Evolutionary conservation across 2,888 invertebrate species (phyloP), one percentile per base, ranked within the genome.

Genomic region (Stratiomys singularior): DNA sequence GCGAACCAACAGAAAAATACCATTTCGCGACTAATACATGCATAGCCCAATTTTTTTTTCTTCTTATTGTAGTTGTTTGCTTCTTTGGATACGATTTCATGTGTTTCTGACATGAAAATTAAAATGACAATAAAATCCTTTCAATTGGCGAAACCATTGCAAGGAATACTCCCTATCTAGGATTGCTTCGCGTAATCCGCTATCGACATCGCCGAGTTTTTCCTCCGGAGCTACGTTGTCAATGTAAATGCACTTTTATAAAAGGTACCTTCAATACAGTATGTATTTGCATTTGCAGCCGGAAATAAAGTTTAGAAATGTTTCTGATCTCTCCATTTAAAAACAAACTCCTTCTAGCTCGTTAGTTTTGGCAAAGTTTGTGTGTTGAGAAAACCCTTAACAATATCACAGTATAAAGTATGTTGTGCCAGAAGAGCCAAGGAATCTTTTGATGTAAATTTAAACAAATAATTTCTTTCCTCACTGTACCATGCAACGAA

Each of bases 61-160:
- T 27, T 69, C 23, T 25, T 7, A n/a, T n/a, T n/a, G n/a, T n/a
- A 71, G n/a, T 52, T 25, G 23, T 47, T 71, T n/a, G 25, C 58
- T 44, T 72, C 37, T 28, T 52, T 18, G 30, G 18, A 56, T 28
- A 52, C 56, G 15, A 11, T 66, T 56, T 56, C 18, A 76, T 78
- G 44, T 79, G 79, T 76, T 79, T 66, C 60, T 79, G 79, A 79
- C 79, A 79, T 76, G 66, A 74, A 76, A 79, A 79, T 79, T 79
- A 79, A 79, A 79, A 79, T 79, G 79, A 79, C 79, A 79, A 79
- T 79, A 79, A 77, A 78, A 76, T 78, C 78, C 78, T 78, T 79
- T 79, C 77, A 76, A 79, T 77, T 79, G 79, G 79, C 77, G 58
- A 77, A 77, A 69, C 69, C 77, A 74, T 64, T 64, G 76, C 64